Evolutionary conservation across 1,140 invertebrate genomes (phyloP).

Genomic region (Drosophila teissieri): DNA sequence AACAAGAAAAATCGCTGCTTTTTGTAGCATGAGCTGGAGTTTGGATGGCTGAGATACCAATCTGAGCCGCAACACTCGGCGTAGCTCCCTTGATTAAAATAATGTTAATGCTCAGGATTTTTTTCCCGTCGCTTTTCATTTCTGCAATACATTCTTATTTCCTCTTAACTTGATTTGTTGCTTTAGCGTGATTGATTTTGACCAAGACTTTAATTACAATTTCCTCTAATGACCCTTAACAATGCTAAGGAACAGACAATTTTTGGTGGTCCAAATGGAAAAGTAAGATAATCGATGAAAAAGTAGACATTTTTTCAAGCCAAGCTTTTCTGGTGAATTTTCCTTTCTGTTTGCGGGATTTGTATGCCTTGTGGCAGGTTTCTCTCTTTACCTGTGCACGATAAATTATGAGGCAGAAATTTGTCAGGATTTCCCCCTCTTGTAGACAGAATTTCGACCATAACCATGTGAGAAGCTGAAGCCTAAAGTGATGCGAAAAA

Average conservation of each 20-base stretch:
- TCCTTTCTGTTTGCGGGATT: constrained; percentile 5
- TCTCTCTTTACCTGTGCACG: constrained; percentile 39
- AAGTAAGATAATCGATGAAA: constrained; percentile 7
- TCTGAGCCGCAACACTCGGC: constrained; percentile 51
- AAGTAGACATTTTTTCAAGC: not conserved
- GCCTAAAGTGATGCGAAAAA: not conserved
- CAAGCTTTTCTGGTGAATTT: constrained; percentile 19
- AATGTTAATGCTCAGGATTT: constrained; percentile 49
- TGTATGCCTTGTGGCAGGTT: constrained; percentile 33
- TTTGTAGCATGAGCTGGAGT: constrained; percentile 16
- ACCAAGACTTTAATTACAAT: constrained; percentile 58
- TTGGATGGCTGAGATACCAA: constrained; percentile 41
- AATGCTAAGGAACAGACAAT: not conserved
- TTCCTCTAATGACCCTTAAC: constrained; percentile 46
- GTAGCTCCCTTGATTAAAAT: constrained; percentile 70
- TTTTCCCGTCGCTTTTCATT: constrained; percentile 23
- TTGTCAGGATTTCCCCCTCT: constrained; percentile 57
- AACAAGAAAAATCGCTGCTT: constrained; percentile 20
- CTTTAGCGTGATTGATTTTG: constrained; percentile 67
- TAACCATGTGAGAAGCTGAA: not conserved
- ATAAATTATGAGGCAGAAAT: constrained; percentile 67
- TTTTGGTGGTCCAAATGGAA: constrained; percentile 9
- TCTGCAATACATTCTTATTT: not conserved
- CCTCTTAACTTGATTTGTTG: constrained; percentile 22
- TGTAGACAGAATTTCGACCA: constrained; percentile 10